Base-by-base conservation (phyloP, 2,797 vertebrate genomes). In the Danio kyathit region DNA sequence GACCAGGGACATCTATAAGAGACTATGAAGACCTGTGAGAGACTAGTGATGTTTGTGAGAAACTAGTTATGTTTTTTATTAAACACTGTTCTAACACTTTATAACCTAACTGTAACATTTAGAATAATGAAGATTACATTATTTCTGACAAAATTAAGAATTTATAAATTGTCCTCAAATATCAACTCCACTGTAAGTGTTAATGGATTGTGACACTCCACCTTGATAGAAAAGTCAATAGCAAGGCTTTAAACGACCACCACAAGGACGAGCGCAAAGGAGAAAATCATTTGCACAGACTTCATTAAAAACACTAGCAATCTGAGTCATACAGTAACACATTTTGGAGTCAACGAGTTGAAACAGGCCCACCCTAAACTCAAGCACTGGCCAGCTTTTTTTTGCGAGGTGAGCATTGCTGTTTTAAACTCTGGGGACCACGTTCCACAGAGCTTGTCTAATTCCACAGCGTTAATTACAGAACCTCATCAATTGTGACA, bases 391-490 rank as follows among this genome's bases (percentile, higher is more conserved):
- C 10, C 17, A 11, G 56, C 38, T 56, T 73, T 73, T 48, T 56
- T 54, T 46, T 63, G 72, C 48, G 49, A 65, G 64, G 44, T 57
- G 46, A 59, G 81, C 11, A 14, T 43, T 51, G 8, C 19, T 29
- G 71, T 48, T 79, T 74, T 83, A 63, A 78, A 56, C 82, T 81
- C 70, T 11, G 29, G 69, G 54, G 66, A 60, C 12, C 21, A 14
- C 43, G 48, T 63, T 79, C 67, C 72, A 12, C 49, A 6, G 61
- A 69, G 76, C 60, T 67, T 51, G 54, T 86, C 73, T 82, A 74
- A 82, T 86, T 84, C 69, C 64, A 48, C 40, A 17, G 51, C 9
- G 64, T 87, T 84, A 84, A 87, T 89, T 86, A 86, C 79, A 84
- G 75, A 73, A 81, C 63, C 73, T 81, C 74, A 87, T 86, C 86